These are phyloP conservation scores for Odiellus spinosus DNA, from an alignment of 2,888 invertebrate genomes.

Conservation along the genomic window DNA sequence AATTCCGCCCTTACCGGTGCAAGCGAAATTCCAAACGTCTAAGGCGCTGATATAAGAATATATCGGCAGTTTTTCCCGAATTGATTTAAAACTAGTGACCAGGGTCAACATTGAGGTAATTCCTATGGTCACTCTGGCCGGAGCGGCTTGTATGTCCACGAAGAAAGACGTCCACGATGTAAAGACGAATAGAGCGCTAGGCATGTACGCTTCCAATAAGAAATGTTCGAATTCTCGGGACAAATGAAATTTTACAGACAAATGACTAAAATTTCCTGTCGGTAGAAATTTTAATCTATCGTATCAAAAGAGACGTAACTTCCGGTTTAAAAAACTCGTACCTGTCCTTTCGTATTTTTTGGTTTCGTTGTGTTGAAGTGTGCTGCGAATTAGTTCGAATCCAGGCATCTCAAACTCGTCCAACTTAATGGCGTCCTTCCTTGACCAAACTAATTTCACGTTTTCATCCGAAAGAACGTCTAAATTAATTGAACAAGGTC, in stretches of 20 bases:
- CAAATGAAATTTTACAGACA: conserved; percentile 15
- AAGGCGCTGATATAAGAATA: conserved; percentile 20
- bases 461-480: too few species aligned
- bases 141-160: conserved; percentile 20
- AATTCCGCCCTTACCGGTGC: conserved; percentile 19
- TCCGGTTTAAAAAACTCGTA: too few species aligned
- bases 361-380: too few species aligned
- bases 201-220: conserved; percentile 19
- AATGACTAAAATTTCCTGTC: conserved; percentile 17
- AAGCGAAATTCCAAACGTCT: conserved; percentile 20
- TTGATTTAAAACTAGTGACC: conserved; percentile 18
- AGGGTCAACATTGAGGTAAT: conserved; percentile 20
- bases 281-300: too few species aligned
- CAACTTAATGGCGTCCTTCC: too few species aligned
- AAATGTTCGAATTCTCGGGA: conserved; percentile 17
- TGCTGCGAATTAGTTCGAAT: too few species aligned
- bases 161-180: conserved; percentile 19
- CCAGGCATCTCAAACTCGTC: too few species aligned
- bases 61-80: conserved; percentile 19
- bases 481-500: too few species aligned
- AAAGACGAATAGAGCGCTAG: conserved; percentile 16
- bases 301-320: too few species aligned
- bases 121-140: conserved; percentile 18
- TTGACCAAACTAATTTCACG: too few species aligned
- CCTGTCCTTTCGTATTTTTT: too few species aligned